Evolutionary conservation across 2,888 invertebrate genomes (phyloP), one percentile per base, ranked within the genome.

Genomic region (Scelioninae gen. 2): DNA sequence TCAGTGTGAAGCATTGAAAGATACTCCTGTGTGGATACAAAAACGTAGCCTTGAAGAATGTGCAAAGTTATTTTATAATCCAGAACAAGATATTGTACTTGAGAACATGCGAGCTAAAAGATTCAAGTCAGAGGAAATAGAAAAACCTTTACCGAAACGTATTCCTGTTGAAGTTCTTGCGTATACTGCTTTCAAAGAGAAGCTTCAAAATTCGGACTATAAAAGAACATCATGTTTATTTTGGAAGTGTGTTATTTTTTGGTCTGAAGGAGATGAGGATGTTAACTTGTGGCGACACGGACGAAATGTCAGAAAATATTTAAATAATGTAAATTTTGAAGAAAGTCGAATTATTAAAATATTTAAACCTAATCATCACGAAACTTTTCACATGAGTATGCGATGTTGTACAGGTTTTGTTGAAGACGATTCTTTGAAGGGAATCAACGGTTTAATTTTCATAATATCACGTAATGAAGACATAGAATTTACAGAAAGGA

Each of bases 171-270:
- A 88, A 84, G 78, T 88, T 84, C 69, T 86, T 84, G 73, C 84
- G 86, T 77, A 83, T 87, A 71, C 88, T 82, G 86, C 88, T 84
- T 52, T 89, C 84, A 88, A 88, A 85, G 84, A 88, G 86, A 86
- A 89, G 86, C 48, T 85, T 78, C 78, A 88, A 86, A 81, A 87
- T 83, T 64, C 77, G 9, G 78, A 76, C 82, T 88, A 80, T 82
- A 87, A 78, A 86, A 87, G 83, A 85, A 86, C 79, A 83, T 87
- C 82, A 82, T 88, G 82, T 13, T 75, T 87, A n/a, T 89, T 85
- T 77, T 92, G 92, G 92, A 92, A 92, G 85, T 82, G 91, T 28
- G 88, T 89, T 3, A 81, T 92, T 52, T 89, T 90, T 5, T 87
- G 90, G 61, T 90, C 91, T 0, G 87, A 88, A 74, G 77, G 86